Evolutionary conservation across 2,888 invertebrate genomes (phyloP).

Genomic region (Trissolcus brochymenae): DNA sequence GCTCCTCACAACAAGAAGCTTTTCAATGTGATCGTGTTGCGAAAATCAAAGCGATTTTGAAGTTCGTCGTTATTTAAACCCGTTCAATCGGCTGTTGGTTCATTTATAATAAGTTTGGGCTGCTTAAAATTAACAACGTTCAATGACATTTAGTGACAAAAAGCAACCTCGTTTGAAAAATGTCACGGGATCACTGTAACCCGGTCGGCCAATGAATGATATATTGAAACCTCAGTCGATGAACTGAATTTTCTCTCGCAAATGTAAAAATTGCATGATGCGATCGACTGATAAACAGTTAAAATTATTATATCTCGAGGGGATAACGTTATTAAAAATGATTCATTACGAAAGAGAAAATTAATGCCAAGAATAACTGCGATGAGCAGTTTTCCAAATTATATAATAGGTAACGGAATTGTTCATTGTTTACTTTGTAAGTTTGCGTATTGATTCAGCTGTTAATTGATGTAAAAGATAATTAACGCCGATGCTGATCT

Average conservation of each 20-base stretch:
- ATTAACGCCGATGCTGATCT: no score
- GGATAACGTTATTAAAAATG: no score
- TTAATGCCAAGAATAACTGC: conserved; percentile 4
- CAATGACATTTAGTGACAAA: conserved; percentile 40
- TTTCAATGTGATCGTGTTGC: not conserved
- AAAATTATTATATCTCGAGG: no score
- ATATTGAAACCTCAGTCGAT: conserved; percentile 24
- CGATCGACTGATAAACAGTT: no score
- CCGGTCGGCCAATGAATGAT: conserved; percentile 22
- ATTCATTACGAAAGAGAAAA: not conserved
- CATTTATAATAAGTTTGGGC: no score
- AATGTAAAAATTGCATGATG: not conserved
- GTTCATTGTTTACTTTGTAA: no score
- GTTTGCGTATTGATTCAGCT: no score
- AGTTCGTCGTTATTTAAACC: no score
- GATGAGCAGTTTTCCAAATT: not conserved
- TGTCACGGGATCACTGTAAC: conserved; percentile 39
- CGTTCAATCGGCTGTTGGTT: no score
- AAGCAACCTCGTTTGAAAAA: conserved; percentile 42
- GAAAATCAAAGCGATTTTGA: conserved; percentile 10
- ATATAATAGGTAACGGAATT: no score
- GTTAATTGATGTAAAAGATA: no score
- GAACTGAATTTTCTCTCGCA: not conserved
- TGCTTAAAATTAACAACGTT: not conserved
- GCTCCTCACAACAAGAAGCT: no score